phyloP scores from a whole-genome alignment of 2,888 invertebrate genomes.

The Cetonia aurata region DNA sequence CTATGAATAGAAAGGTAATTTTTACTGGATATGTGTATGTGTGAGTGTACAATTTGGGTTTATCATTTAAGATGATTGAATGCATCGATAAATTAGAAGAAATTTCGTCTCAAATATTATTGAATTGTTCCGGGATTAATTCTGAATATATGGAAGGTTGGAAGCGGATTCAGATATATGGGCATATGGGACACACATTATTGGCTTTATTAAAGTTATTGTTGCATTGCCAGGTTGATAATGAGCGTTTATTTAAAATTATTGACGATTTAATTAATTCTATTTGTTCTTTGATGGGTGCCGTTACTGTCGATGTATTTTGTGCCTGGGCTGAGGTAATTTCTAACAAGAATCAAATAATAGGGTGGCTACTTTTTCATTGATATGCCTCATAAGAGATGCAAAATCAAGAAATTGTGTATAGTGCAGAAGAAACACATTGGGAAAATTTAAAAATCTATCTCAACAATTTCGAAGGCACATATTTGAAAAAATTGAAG shows the following conservation, averaged over 20 bases:
- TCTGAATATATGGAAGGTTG: constrained; percentile 53
- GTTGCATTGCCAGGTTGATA: constrained; percentile 48
- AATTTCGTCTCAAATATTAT: constrained; percentile 54
- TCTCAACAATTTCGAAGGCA: too few relatives aligned
- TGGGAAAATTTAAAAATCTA: too few relatives aligned
- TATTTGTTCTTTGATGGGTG: constrained; percentile 55
- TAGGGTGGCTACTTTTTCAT: too few relatives aligned
- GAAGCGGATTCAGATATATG: constrained; percentile 54
- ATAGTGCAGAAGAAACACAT: too few relatives aligned
- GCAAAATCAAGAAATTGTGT: too few relatives aligned
- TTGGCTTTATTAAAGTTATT: constrained; percentile 58
- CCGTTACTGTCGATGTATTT: constrained; percentile 60
- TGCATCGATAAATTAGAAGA: constrained; percentile 52
- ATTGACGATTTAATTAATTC: constrained; percentile 54
- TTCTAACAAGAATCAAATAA: too few relatives aligned
- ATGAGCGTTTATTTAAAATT: constrained; percentile 51
- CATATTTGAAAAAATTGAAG: too few relatives aligned
- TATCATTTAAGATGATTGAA: constrained; percentile 53
- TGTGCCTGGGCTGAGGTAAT: constrained; percentile 63
- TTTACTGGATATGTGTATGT: not conserved
- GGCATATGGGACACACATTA: constrained; percentile 60
- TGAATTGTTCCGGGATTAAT: constrained; percentile 55
- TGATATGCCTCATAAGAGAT: too few relatives aligned
- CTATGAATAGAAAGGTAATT: constrained; percentile 28
- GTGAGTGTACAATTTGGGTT: not conserved